phyloP scores from a whole-genome alignment of 2,888 invertebrate species.

The Itoplectis maculator region DNA sequence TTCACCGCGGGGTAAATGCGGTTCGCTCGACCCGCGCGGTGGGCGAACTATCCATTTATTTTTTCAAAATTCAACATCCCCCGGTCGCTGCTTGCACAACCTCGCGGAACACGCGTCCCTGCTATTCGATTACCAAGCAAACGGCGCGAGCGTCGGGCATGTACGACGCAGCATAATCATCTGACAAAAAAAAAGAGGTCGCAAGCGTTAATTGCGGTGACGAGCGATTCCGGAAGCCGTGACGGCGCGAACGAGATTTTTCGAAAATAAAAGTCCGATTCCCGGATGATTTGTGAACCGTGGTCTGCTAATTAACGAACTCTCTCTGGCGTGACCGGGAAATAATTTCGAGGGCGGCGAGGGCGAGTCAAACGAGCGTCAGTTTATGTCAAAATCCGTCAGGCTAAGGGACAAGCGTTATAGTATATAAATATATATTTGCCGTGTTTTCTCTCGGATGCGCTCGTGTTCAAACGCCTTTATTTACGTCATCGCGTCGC shows the following conservation, averaged over 20 bases:
- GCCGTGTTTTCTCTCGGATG: conserved; percentile 3
- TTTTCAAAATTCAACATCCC: conserved; percentile 41
- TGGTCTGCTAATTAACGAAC: conserved; percentile 21
- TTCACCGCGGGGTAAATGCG: conserved; percentile 35
- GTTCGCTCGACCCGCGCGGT: conserved; percentile 5
- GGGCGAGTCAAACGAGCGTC: conserved; percentile 29
- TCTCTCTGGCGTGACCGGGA: conserved; percentile 5
- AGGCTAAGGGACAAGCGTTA: conserved; percentile 36
- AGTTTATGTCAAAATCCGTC: conserved; percentile 43
- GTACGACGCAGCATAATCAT: background rate
- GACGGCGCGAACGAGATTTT: conserved; percentile 27
- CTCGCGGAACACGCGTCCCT: background rate
- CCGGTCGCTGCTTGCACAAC: background rate
- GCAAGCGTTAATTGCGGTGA: background rate
- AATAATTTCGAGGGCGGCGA: too few relatives aligned
- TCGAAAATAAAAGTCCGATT: background rate
- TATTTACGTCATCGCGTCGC: conserved; percentile 44
- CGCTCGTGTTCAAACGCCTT: conserved; percentile 30
- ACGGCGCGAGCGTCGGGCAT: background rate
- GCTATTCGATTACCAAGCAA: conserved; percentile 29
- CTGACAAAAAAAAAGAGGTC: background rate
- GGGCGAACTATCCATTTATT: conserved; percentile 40
- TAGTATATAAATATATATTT: conserved; percentile 3
- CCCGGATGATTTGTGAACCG: conserved; percentile 26
- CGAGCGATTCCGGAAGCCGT: background rate